Conservation (phyloP, 1,140 invertebrate genomes). For the Ladona fulva region DNA sequence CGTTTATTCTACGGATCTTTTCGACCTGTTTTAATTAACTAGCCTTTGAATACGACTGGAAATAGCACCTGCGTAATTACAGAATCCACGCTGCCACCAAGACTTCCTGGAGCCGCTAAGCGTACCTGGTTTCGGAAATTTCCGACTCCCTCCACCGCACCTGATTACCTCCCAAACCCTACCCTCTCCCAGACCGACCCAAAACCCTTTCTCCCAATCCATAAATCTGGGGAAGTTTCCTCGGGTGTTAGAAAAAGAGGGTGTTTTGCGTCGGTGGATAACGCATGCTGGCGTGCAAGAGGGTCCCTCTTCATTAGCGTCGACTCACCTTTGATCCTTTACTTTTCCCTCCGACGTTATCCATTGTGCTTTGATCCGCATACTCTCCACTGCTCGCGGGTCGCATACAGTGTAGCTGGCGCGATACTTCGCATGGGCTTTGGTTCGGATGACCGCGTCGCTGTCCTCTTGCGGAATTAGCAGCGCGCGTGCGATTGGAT, state of each 20-base stretch:
- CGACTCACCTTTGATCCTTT: conserved; percentile 4
- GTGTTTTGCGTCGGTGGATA: background rate
- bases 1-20: no score
- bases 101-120: no score
- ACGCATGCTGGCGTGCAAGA: background rate
- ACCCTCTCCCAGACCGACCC: no score
- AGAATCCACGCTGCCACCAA: no score
- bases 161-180: no score
- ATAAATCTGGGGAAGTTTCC: no score
- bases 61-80: no score
- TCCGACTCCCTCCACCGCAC: no score
- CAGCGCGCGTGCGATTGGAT: background rate
- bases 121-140: no score
- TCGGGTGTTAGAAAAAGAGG: background rate
- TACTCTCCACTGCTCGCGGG: background rate
- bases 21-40: no score
- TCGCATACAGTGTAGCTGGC: background rate
- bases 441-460: background rate
- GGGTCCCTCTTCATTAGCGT: conserved; percentile 3
- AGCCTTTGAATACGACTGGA: no score
- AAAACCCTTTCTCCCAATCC: no score
- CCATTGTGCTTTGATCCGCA: background rate
- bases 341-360: background rate
- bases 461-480: background rate
- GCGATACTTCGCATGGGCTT: background rate